Conservation (phyloP, 2,113 vertebrate genomes). For the Oryzias curvinotus region DNA sequence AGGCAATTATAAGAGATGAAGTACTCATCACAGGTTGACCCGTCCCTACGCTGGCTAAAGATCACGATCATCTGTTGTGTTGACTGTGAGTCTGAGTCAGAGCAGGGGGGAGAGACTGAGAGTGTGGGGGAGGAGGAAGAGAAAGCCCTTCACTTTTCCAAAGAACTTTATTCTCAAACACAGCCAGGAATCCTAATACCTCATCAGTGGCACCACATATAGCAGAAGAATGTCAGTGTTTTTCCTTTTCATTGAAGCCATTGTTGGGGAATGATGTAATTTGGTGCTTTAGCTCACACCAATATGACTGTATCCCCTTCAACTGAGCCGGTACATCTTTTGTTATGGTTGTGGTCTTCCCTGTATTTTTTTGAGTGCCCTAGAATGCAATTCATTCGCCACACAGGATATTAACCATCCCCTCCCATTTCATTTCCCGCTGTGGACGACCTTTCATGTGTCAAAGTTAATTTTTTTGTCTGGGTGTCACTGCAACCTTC, state of each 20-base stretch:
- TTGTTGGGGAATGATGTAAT: slow-evolving; percentile 71
- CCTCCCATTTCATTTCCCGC: slow-evolving; percentile 72
- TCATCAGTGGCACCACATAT: slow-evolving; percentile 54
- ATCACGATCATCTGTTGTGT: slow-evolving; percentile 40
- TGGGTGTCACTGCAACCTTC: slow-evolving; percentile 65
- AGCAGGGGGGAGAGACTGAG: not conserved
- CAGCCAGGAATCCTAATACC: slow-evolving; percentile 50
- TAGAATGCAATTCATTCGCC: slow-evolving; percentile 30
- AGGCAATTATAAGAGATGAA: slow-evolving; percentile 69
- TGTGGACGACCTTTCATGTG: slow-evolving; percentile 69
- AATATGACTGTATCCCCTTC: slow-evolving; percentile 55
- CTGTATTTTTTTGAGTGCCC: slow-evolving; percentile 19
- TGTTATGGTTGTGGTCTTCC: slow-evolving; percentile 56
- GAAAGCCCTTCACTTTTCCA: slow-evolving; percentile 35
- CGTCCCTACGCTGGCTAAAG: slow-evolving; percentile 31
- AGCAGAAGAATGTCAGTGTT: slow-evolving; percentile 57
- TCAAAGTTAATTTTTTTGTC: slow-evolving; percentile 54
- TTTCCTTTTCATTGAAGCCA: slow-evolving; percentile 60
- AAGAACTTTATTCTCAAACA: slow-evolving; percentile 50
- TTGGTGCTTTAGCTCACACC: slow-evolving; percentile 65
- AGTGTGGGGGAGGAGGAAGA: slow-evolving; percentile 25
- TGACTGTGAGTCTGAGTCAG: slow-evolving; percentile 30
- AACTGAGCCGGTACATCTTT: slow-evolving; percentile 45
- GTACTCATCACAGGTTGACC: slow-evolving; percentile 52
- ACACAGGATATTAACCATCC: slow-evolving; percentile 74